Evolutionary conservation across 2,113 vertebrate genomes (phyloP).

Genomic region (Zapornia atra): DNA sequence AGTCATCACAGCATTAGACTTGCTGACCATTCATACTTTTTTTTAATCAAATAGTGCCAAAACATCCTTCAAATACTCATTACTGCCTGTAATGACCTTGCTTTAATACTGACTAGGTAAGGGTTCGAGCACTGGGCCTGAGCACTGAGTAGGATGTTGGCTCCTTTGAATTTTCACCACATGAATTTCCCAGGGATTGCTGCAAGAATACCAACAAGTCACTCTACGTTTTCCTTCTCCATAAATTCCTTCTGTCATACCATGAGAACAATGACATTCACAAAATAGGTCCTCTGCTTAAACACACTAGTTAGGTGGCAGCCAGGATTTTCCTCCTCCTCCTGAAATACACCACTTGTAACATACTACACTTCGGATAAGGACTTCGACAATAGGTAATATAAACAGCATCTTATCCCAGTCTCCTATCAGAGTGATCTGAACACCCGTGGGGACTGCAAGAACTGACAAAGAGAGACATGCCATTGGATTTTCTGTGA

Average conservation of each 20-base stretch:
- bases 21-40: not conserved
- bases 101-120: not conserved
- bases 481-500: not conserved
- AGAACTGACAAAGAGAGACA: not conserved
- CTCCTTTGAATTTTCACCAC: not conserved
- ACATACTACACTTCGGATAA: not conserved
- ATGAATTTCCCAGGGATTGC: not conserved
- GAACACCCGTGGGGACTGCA: not conserved
- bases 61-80: not conserved
- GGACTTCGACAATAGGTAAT: not conserved
- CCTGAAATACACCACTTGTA: not conserved
- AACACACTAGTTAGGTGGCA: not conserved
- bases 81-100: not conserved
- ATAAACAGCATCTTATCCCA: not conserved
- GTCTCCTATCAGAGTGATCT: not conserved
- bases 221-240: not conserved
- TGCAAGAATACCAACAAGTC: not conserved
- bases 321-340: not conserved
- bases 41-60: not conserved
- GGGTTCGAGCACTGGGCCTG: not conserved
- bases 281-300: not conserved
- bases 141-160: not conserved
- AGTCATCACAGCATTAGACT: not conserved
- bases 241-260: not conserved
- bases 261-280: not conserved